Percentiles rank a stretch among this genome's conserved stretches.
Evolutionary conservation across 2,888 invertebrate genomes (phyloP).

Genomic region (Machimus atricapillus): DNA sequence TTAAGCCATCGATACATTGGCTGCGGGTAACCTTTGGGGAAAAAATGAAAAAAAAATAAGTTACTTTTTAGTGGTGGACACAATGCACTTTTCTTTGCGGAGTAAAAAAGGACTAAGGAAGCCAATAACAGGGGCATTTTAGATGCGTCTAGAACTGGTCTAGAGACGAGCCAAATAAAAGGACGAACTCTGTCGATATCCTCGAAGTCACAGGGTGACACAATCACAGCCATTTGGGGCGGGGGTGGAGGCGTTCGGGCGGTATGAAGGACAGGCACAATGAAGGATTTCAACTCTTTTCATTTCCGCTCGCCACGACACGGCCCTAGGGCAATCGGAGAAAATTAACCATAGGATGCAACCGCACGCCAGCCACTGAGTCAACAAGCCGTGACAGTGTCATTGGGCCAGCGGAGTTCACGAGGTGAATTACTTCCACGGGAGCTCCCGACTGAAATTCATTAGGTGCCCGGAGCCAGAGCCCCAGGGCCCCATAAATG

Average conservation of each 20-base stretch:
- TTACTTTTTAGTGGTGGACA: background rate
- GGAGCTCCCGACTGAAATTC: background rate
- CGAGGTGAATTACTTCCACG: conserved; percentile 6
- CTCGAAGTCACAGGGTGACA: background rate
- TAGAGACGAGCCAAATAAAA: background rate
- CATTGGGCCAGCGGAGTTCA: conserved; percentile 5
- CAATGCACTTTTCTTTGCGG: background rate
- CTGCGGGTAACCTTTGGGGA: conserved; percentile 81
- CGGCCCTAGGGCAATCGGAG: background rate
- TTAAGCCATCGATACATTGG: conserved; percentile 93
- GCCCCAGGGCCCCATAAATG: background rate
- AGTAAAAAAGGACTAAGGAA: background rate
- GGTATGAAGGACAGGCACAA: background rate
- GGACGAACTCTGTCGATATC: background rate
- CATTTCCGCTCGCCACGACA: background rate
- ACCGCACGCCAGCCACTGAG: background rate
- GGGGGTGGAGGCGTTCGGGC: background rate
- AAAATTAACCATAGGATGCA: conserved; percentile 24
- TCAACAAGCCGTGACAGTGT: conserved; percentile 17
- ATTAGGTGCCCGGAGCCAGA: background rate
- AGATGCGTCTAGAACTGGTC: background rate
- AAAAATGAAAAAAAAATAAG: conserved; percentile 35
- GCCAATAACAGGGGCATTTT: background rate
- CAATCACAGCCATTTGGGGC: background rate
- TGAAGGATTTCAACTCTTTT: background rate